Evolutionary conservation across 2,888 invertebrate genomes (phyloP), one percentile per base, ranked within the genome.

Genomic region (Rotaria socialis): DNA sequence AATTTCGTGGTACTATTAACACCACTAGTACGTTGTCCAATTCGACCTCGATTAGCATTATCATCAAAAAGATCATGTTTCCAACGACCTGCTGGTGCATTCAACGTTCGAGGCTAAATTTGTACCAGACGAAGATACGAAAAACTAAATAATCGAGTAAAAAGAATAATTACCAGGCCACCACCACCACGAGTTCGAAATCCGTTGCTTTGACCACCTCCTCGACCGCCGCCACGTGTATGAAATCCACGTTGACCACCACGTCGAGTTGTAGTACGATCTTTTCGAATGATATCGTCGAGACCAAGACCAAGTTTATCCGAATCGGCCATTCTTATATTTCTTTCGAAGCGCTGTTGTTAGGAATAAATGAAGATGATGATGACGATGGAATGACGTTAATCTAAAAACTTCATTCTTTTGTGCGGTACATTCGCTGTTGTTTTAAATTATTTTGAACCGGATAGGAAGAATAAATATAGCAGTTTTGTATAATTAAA

Each of bases 201-300:
- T 75, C 86, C 86, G 58, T 86, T 85, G 27, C 47, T 50, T 27
- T 85, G 60, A 35, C 87, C 85, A 43, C 87, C 60, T 11, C 87
- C 84, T 6, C 88, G 84, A 47, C 89, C 92, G 27, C 93, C 90
- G 56, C 86, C 92, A 90, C 84, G 84, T 22, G 89, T 88, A 22
- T 89, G 88, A 55, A 89, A 88, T 85, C 90, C 88, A 27, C 93
- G 92, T 58, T 93, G 92, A 86, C 93, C 92, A 85, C 94, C 93
- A 88, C 94, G 92, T 88, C 94, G 93, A 85, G 90, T 88, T 41
- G 88, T 88, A 87, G 93, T 93, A 92, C 94, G 95, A 89, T 93
- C 92, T 80, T 90, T 89, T 92, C 95, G 96, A 89, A 97, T 97
- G 88, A 97, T 96, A 89, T 97, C 97, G 91, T 97, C 97, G 89